These are phyloP conservation scores for Chalcis sispes DNA, from an alignment of 2,888 invertebrate species.

Conservation along the genomic window DNA sequence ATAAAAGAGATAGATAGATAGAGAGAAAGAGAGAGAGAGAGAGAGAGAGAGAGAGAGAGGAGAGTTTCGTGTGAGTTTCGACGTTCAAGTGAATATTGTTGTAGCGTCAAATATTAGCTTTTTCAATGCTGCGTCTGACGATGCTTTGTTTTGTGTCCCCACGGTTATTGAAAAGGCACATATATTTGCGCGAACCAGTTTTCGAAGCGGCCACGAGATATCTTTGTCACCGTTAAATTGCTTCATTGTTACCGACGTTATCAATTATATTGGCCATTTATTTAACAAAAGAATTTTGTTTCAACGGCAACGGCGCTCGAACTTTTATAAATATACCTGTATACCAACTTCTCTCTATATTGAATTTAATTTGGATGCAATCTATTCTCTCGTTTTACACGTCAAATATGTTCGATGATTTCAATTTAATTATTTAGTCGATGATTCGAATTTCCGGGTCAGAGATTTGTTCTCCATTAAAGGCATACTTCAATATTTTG, in stretches of 20 bases:
- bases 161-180: slow-evolving; percentile 24
- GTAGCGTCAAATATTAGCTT: slow-evolving; percentile 40
- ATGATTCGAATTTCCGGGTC: not conserved
- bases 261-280: slow-evolving; percentile 38
- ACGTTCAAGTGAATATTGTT: slow-evolving; percentile 32
- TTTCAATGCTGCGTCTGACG: slow-evolving; percentile 17
- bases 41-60: slow-evolving; percentile 7
- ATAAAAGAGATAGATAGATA: slow-evolving; percentile 13
- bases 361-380: not conserved
- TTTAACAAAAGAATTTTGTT: slow-evolving; percentile 11
- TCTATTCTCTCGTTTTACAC: not conserved
- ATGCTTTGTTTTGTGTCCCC: slow-evolving; percentile 28
- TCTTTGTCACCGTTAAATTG: slow-evolving; percentile 26
- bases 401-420: slow-evolving; percentile 3
- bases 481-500: too few relatives aligned
- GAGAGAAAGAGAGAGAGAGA: not conserved
- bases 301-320: too few relatives aligned
- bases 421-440: too few relatives aligned
- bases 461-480: too few relatives aligned
- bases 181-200: not conserved
- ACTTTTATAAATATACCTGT: slow-evolving; percentile 12
- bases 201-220: not conserved
- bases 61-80: not conserved
- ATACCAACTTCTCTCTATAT: not conserved
- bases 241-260: slow-evolving; percentile 19